Evolutionary conservation across 2,797 vertebrate genomes (phyloP).

Genomic region (Rallus crepitans): DNA sequence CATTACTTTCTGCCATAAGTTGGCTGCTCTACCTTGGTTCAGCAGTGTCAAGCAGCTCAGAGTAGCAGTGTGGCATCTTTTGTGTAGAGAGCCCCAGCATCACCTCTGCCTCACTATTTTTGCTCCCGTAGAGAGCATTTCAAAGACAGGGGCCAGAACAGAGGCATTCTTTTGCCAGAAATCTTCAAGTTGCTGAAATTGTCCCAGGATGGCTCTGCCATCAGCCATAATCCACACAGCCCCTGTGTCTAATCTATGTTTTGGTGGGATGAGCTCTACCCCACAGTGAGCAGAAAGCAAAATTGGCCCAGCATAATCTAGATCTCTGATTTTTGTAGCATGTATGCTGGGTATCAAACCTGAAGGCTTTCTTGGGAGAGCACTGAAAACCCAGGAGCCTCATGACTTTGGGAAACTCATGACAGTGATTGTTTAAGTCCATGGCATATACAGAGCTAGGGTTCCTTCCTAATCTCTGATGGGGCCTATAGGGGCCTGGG

Average conservation of each 20-base stretch:
- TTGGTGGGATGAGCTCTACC: background rate
- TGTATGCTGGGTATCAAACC: background rate
- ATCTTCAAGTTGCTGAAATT: background rate
- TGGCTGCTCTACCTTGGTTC: background rate
- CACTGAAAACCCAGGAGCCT: background rate
- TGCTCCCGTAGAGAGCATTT: background rate
- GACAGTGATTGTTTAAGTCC: background rate
- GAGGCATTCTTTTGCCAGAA: background rate
- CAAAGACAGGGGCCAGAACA: background rate
- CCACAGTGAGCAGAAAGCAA: background rate
- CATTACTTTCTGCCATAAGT: background rate
- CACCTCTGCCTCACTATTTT: background rate
- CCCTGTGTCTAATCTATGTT: background rate
- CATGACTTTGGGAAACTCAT: background rate
- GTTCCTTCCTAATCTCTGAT: background rate
- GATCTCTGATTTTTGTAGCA: background rate
- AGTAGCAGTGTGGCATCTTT: background rate
- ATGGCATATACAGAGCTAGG: background rate
- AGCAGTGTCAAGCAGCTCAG: background rate
- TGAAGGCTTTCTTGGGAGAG: background rate
- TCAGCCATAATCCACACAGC: background rate
- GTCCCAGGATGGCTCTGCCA: too few species aligned
- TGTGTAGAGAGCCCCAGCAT: fast-evolving
- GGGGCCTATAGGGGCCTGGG: background rate
- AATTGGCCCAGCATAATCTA: background rate